phyloP scores from a whole-genome alignment of 2,797 vertebrate species.

The Simalia tracyae region DNA sequence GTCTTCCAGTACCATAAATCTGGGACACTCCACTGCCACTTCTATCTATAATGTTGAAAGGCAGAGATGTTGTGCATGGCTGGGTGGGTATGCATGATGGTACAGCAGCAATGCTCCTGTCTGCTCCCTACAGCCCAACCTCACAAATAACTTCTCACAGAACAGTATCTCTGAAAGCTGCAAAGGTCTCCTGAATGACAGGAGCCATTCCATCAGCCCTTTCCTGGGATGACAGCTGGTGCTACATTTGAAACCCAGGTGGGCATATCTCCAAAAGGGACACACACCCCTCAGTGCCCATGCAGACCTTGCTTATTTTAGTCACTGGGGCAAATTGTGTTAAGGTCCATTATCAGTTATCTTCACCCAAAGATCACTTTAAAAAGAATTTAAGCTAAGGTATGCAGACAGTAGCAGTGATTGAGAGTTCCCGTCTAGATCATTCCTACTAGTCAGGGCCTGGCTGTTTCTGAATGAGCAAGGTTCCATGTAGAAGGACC shows the following conservation, averaged over 20 bases:
- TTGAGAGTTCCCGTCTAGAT: neutral
- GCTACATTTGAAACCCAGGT: neutral
- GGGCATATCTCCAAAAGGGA: neutral
- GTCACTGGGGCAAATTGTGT: neutral
- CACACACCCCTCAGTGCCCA: neutral
- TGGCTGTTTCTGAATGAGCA: neutral
- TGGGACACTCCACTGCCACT: neutral
- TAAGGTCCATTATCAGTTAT: neutral
- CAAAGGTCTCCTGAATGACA: neutral
- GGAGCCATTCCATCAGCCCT: neutral
- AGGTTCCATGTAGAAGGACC: neutral
- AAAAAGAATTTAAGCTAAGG: neutral
- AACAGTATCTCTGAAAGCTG: neutral
- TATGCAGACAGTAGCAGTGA: neutral
- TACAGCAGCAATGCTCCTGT: neutral
- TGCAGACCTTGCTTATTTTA: neutral
- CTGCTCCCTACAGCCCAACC: neutral
- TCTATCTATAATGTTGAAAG: neutral
- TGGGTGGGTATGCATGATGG: too few relatives aligned
- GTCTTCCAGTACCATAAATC: neutral
- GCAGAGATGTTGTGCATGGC: neutral
- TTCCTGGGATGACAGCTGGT: neutral
- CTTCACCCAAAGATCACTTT: neutral
- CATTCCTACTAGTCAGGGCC: neutral
- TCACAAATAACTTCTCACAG: neutral